phyloP scores from a whole-genome alignment of 2,113 vertebrate genomes.

The Corythoichthys haematopterus region DNA sequence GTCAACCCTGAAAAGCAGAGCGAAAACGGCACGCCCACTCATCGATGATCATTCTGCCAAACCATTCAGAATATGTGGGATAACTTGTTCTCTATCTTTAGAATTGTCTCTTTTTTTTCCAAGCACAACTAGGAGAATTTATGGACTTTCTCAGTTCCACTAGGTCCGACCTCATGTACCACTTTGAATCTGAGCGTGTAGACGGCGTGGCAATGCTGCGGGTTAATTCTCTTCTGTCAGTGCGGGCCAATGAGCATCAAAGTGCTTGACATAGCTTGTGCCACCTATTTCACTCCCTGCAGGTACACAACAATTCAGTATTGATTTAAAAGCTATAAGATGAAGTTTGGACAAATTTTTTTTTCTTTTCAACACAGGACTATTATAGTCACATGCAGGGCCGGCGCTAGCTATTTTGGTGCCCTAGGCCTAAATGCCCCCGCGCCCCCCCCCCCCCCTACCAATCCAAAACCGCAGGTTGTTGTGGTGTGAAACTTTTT shows the following conservation, averaged over 20 bases:
- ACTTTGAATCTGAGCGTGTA: conserved; percentile 80
- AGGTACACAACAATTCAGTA: conserved; percentile 60
- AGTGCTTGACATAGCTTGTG: conserved; percentile 74
- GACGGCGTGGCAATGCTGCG: conserved; percentile 56
- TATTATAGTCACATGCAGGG: conserved; percentile 90
- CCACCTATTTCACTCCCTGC: conserved; percentile 76
- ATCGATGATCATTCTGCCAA: too few species aligned
- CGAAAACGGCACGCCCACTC: too few species aligned
- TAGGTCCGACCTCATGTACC: conserved; percentile 73
- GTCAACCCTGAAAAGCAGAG: too few species aligned
- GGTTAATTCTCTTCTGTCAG: conserved; percentile 59
- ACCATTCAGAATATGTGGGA: too few species aligned
- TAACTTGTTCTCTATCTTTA: too few species aligned
- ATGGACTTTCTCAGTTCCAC: conserved; percentile 78
- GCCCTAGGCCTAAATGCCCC: too few species aligned
- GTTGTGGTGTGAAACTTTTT: too few species aligned
- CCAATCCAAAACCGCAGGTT: too few species aligned
- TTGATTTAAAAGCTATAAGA: neutral
- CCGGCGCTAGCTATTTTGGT: too few species aligned
- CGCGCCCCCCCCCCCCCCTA: too few species aligned
- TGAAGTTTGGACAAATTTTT: neutral
- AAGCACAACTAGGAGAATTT: too few species aligned
- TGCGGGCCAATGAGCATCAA: conserved; percentile 66
- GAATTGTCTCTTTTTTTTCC: too few species aligned
- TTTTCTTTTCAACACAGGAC: conserved; percentile 64